phyloP scores from a whole-genome alignment of 2,797 vertebrate species.

The Telmatherina bonti region DNA sequence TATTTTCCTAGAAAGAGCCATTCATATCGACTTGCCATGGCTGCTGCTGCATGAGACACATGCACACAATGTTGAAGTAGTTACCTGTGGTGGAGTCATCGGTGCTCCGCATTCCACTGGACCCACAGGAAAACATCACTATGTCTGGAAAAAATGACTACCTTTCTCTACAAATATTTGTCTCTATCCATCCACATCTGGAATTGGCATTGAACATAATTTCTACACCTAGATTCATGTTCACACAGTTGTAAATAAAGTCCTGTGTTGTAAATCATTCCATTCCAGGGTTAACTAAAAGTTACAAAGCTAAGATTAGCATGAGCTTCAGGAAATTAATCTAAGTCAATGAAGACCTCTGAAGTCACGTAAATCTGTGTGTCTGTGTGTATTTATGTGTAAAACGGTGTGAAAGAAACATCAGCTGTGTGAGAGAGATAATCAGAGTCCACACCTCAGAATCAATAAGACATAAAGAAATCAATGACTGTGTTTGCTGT shows the following conservation, averaged over 20 bases:
- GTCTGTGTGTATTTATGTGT: conserved; percentile 1
- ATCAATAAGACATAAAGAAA: background rate
- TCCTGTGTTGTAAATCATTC: background rate
- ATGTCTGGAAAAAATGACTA: too few species aligned
- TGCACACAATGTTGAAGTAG: too few species aligned
- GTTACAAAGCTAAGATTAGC: background rate
- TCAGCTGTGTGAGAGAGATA: conserved; percentile 5
- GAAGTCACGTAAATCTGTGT: background rate
- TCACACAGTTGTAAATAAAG: background rate
- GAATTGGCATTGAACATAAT: too few species aligned
- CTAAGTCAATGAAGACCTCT: background rate
- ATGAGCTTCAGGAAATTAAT: background rate
- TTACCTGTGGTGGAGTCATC: too few species aligned
- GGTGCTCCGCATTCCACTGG: too few species aligned
- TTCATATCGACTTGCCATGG: too few species aligned
- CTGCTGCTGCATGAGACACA: too few species aligned
- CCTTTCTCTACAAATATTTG: too few species aligned
- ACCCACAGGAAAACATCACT: too few species aligned
- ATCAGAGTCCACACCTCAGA: conserved; percentile 7
- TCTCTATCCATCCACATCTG: too few species aligned
- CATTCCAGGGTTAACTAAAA: background rate
- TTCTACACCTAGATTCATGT: too few species aligned
- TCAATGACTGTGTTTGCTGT: background rate
- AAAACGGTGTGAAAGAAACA: background rate
- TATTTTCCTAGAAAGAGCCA: too few species aligned